A percentile compares a stretch with the other conserved stretches of the same genome.
These are phyloP conservation scores for Tragelaphus imberbis DNA, from an alignment of 2,113 vertebrate species.

Conservation along the genomic window DNA sequence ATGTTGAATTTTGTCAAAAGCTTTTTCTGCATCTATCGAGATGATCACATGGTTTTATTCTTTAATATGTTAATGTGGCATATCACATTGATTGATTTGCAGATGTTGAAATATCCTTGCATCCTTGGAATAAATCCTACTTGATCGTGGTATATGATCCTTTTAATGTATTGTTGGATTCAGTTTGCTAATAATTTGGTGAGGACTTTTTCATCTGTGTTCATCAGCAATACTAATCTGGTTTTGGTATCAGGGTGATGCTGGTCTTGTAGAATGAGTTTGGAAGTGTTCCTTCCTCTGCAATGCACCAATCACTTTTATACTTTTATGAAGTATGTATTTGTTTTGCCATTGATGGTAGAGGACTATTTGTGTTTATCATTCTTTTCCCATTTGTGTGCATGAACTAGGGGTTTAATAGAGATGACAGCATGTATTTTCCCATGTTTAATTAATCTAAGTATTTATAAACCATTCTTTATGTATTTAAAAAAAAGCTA, in stretches of 20 bases:
- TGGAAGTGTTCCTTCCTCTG: background rate
- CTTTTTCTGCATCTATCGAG: background rate
- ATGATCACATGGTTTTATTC: background rate
- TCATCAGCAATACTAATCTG: background rate
- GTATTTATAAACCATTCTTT: conserved; percentile 69
- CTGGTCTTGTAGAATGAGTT: background rate
- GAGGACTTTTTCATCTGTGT: background rate
- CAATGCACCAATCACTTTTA: conserved; percentile 44
- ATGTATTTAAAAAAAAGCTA: conserved; percentile 72
- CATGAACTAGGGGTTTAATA: conserved; percentile 66
- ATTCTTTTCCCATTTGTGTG: conserved; percentile 63
- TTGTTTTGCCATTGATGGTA: conserved; percentile 69
- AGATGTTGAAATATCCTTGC: background rate
- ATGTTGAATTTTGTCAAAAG: background rate
- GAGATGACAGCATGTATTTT: conserved; percentile 69
- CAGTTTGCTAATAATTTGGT: background rate
- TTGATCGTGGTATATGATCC: background rate
- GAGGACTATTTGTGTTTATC: conserved; percentile 12
- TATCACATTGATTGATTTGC: background rate
- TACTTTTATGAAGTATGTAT: conserved; percentile 58
- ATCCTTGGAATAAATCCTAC: background rate
- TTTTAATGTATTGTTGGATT: background rate
- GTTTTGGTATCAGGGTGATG: background rate
- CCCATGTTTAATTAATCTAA: conserved; percentile 69
- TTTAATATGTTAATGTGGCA: background rate